A percentile compares a stretch with the other conserved stretches of the same genome.
phyloP scores from a whole-genome alignment of 37 sponge, comb jelly and placozoan genomes.

The Bolinopsis microptera region DNA sequence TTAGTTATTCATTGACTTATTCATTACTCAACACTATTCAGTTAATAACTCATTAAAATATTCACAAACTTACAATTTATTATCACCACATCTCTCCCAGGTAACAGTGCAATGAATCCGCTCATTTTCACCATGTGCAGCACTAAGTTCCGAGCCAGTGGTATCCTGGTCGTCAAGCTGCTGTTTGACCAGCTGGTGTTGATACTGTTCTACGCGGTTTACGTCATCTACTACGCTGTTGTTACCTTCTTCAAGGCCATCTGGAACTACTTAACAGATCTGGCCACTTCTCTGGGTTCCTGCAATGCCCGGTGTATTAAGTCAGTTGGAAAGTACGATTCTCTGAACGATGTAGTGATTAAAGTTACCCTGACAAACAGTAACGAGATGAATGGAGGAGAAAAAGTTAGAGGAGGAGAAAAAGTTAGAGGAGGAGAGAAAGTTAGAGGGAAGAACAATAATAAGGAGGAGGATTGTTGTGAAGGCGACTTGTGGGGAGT shows the following conservation, averaged over 20 bases:
- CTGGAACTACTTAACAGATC: background rate
- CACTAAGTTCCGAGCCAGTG: slow-evolving; percentile 19
- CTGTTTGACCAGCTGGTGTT: background rate
- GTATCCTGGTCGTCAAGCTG: background rate
- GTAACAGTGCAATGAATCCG: slow-evolving; percentile 64
- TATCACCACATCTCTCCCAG: too few relatives aligned
- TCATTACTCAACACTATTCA: too few relatives aligned
- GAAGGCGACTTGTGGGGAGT: background rate
- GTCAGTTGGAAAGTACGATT: background rate
- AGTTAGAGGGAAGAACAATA: background rate
- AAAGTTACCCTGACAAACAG: slow-evolving; percentile 56
- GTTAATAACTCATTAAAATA: too few relatives aligned
- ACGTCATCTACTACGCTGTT: slow-evolving; percentile 1
- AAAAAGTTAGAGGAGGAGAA: background rate
- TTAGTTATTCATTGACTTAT: too few relatives aligned
- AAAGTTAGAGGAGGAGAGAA: background rate
- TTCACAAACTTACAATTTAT: too few relatives aligned
- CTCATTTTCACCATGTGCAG: slow-evolving; percentile 62
- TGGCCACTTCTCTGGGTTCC: background rate
- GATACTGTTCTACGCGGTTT: slow-evolving; percentile 13
- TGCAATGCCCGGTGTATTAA: background rate
- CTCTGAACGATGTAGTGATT: slow-evolving; percentile 62
- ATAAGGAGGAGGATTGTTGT: background rate
- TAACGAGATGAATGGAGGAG: background rate
- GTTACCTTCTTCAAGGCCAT: background rate